Evolutionary conservation across 2,888 invertebrate genomes (phyloP).

Genomic region (Troides oblongomaculatus): DNA sequence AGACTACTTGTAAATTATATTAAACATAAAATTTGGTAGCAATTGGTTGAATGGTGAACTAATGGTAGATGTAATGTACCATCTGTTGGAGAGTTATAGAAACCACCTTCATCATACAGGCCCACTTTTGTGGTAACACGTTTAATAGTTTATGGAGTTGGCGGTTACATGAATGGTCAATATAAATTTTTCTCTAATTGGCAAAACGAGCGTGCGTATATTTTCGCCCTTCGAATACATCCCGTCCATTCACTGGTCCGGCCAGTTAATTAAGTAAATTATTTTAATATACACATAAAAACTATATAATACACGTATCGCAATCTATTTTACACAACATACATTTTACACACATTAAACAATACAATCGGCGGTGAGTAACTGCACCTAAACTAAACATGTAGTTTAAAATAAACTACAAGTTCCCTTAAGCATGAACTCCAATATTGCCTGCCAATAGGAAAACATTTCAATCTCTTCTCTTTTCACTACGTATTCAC

Average conservation of each 20-base stretch:
- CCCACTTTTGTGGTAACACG: too few species aligned
- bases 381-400: slow-evolving; percentile 19
- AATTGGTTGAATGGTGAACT: too few species aligned
- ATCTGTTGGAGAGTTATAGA: too few species aligned
- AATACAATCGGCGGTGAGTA: slow-evolving; percentile 37
- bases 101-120: too few species aligned
- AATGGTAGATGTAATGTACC: too few species aligned
- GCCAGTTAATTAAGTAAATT: slow-evolving; percentile 52
- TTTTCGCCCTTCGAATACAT: slow-evolving; percentile 15
- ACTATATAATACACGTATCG: slow-evolving; percentile 63
- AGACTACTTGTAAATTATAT: too few species aligned
- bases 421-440: slow-evolving; percentile 35
- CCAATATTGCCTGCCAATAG: slow-evolving; percentile 14
- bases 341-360: slow-evolving; percentile 38
- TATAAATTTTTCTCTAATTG: too few species aligned
- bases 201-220: slow-evolving; percentile 11
- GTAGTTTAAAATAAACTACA: slow-evolving; percentile 40
- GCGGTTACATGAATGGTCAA: too few species aligned
- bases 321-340: slow-evolving; percentile 53
- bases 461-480: background rate
- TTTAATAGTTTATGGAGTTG: too few species aligned
- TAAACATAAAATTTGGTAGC: too few species aligned
- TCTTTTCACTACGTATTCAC: too few species aligned
- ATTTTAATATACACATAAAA: slow-evolving; percentile 54
- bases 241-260: slow-evolving; percentile 49